Evolutionary conservation across 2,888 invertebrate species (phyloP).

Genomic region (Scrobipalpa costella): DNA sequence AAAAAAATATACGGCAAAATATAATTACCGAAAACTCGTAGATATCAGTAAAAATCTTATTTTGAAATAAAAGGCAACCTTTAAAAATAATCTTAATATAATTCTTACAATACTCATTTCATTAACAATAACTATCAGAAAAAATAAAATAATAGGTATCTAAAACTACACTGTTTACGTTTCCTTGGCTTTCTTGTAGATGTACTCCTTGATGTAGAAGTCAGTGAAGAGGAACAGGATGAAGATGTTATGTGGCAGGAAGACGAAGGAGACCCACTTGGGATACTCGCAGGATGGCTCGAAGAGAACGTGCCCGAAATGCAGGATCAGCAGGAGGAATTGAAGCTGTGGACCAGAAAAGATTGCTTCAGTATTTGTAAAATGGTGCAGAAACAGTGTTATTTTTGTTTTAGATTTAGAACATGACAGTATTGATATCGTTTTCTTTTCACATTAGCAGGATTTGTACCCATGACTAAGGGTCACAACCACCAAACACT

Average conservation of each 20-base stretch:
- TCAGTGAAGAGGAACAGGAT: conserved; percentile 85
- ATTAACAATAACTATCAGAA: not conserved
- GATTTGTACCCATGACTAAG: too few species aligned
- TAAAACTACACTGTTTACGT: not conserved
- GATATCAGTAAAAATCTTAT: not conserved
- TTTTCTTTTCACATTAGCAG: too few species aligned
- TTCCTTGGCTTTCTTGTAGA: conserved; percentile 64
- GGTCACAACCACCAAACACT: too few species aligned
- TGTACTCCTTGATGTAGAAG: conserved; percentile 86
- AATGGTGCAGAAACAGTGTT: too few species aligned
- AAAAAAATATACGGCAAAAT: too few species aligned
- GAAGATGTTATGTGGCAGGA: conserved; percentile 85
- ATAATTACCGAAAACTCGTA: too few species aligned
- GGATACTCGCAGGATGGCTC: conserved; percentile 83
- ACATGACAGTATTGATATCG: too few species aligned
- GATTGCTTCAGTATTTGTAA: not conserved
- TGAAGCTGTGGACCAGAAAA: conserved; percentile 77
- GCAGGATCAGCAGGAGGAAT: conserved; percentile 83
- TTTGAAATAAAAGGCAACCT: not conserved
- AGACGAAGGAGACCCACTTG: conserved; percentile 77
- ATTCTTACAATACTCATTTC: not conserved
- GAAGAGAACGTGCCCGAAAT: conserved; percentile 80
- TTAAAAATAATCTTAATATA: not conserved
- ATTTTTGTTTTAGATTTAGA: too few species aligned
- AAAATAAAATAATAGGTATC: conserved; percentile 3